Evolutionary conservation across 2,797 vertebrate species (phyloP), one percentile per base, ranked within the genome.

Genomic region (Semotilus atromaculatus): DNA sequence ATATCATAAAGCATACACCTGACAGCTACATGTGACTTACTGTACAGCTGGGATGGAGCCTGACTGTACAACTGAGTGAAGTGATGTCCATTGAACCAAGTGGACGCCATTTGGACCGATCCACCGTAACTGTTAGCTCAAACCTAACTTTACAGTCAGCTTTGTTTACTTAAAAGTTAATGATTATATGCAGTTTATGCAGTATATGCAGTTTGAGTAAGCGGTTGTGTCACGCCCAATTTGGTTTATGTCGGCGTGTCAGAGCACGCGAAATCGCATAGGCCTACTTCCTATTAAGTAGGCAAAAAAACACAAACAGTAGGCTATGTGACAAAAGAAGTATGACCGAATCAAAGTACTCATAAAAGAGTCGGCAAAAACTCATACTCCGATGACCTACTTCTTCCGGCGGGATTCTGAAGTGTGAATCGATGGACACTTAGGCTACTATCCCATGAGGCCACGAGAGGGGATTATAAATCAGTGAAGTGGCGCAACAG

Each of bases 91-190:
- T 8, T 40, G 34, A 38, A 36, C 0, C 43, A 21, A 23, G 23
- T 70, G 62, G 48, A 55, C 21, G 73, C 1, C 18, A 36, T 67
- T 66, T 38, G 11, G 11, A 53, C 45, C 7, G 5, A 36, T 58
- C 45, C 48, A 70, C 73, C 26, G 23, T 58, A 31, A 77, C 36
- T 3, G 19, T 84, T 43, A 68, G 11, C 62, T 58, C 36, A 40
- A 71, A 58, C 67, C 9, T 14, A 67, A 40, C 45, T 55, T 67
- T 83, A 77, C 4, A 0, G 11, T n/a, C 26, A 19, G 51, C 19
- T 60, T 83, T 84, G 43, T 84, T 84, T 77, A 68, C 82, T 55
- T 13, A 38, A 31, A 38, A 43, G 73, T 83, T 68, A 83, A 83
- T 77, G 48, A 83, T 83, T 83, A 68, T 2, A 40, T 34, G 13